Base-by-base conservation (phyloP, 2,797 vertebrate genomes). In the Ispidina lecontei region DNA sequence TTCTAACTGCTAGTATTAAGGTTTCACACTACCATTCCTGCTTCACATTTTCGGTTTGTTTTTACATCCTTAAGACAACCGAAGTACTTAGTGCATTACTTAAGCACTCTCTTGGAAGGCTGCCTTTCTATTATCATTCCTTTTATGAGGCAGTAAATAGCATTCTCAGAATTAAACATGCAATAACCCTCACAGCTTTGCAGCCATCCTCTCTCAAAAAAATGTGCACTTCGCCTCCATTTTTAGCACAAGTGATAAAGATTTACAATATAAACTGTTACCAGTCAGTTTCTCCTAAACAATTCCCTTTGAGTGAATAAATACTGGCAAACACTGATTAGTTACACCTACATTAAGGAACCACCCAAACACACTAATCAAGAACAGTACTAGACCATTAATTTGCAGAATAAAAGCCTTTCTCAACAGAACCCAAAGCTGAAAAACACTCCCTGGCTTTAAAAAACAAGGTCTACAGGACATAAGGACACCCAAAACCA, bases 91-190 rank as follows among this genome's bases (percentile, higher is more conserved):
- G 74, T 26, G 58, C 43, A 92, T 80, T 81, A 62, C 21, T 71
- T 68, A 87, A 92, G 78, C 64, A 90, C 62, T 71, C 76, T 86
- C 65, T 82, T 82, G 88, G 77, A 96, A 96, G 51, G 91, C 86
- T 91, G 88, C 81, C 94, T 91, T 93, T 93, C 91, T 93, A 84
- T 79, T 93, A 94, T 12, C 1, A 43, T 84, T 70, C 74, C 26
- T 94, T 95, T 95, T 94, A 94, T 70, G 81, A 93, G 91, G 88
- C 56, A 84, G 86, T 94, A 96, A 94, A 96, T 88, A 95, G 88
- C 80, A 86, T 95, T 94, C 87, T 89, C 70, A 51, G 81, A 92
- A 91, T 86, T 92, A 96, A 92, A 90, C 83, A 91, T 88, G 88
- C 86, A 92, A 84, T 92, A 96, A 91, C 75, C 55, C 86, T 95